These are phyloP conservation scores for Deilephila porcellus DNA, from an alignment of 2,888 invertebrate genomes.

Conservation along the genomic window DNA sequence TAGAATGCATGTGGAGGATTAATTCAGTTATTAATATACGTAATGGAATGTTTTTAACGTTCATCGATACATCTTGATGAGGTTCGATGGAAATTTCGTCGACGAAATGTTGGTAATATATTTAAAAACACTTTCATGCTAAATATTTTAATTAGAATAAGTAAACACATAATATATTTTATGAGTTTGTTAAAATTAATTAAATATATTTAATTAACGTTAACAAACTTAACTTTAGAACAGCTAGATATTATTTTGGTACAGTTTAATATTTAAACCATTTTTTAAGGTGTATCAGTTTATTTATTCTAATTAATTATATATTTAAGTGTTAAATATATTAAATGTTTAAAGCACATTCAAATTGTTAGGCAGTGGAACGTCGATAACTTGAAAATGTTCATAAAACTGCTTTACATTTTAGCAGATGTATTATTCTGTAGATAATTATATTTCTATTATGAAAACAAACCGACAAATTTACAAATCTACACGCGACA, in stretches of 20 bases:
- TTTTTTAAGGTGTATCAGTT: background rate
- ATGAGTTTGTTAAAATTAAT: no score
- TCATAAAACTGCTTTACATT: background rate
- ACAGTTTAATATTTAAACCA: background rate
- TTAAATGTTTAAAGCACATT: background rate
- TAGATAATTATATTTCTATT: background rate
- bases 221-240: background rate
- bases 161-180: background rate
- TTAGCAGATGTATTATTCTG: background rate
- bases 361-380: background rate
- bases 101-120: background rate
- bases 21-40: background rate
- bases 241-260: background rate
- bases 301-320: conserved; percentile 16
- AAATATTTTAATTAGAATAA: conserved; percentile 16
- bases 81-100: background rate
- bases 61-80: background rate
- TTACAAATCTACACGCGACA: background rate
- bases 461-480: background rate
- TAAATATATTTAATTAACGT: background rate
- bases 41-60: background rate
- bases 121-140: background rate
- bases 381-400: background rate
- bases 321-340: background rate
- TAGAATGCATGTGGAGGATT: background rate